Evolutionary conservation across 2,113 vertebrate species (phyloP), one percentile per base, ranked within the genome.

Genomic region (Indicator maculatus): DNA sequence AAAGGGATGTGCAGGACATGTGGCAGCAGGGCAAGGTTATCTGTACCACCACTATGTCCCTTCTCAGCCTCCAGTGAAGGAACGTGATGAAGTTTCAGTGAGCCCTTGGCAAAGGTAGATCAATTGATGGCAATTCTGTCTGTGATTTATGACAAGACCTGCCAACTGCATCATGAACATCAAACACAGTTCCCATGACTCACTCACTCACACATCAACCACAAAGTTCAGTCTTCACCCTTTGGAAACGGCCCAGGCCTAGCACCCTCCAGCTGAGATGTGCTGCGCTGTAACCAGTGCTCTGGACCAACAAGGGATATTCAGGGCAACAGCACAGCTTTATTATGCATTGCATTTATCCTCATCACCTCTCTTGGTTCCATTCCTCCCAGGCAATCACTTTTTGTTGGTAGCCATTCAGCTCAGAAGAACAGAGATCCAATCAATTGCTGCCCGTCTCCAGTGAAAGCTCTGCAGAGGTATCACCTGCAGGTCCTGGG

Each of bases 301-400:
- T 44, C 28, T 12, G 8, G 83, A 64, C 84, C 93, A 93, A 77
- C 33, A 56, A 74, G 58, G 2, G 12, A 69, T 47, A 58, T 10
- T 45, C 83, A 75, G 75, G 72, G 47, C 76, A 93, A 75, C 13
- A 11, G 61, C 6, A 85, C 28, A 78, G 72, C 78, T 80, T 83
- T 44, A 59, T 59, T 71, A 86, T 52, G 59, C 55, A 80, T 27
- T 89, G 88, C 2, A 67, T 91, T 88, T n/a, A 53, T 45, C 64
- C 79, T 65, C 67, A 59, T 85, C 52, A 31, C 59, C 64, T 39
- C 66, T 64, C 87, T 75, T 67, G 90, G 58, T 39, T 94, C 83
- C 53, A 53, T 81, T 81, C 86, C 81, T 88, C 61, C 79, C 65
- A 83, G 64, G 59, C 89, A 93, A 86, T 73, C 91, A 73, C 77